Conservation (phyloP, 1,140 invertebrate species). For the Temnothorax curvispinosus region DNA sequence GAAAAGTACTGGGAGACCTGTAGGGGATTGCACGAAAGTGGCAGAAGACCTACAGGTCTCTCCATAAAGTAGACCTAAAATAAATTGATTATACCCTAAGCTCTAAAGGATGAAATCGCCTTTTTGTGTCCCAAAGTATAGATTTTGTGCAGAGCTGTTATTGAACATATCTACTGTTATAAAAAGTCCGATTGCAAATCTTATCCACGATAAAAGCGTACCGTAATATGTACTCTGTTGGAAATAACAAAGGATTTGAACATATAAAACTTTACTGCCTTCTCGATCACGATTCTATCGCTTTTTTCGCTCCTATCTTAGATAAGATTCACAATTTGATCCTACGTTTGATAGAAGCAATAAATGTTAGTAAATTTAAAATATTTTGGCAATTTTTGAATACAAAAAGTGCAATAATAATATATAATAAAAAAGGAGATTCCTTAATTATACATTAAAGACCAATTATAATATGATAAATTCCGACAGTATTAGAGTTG, state of each 20-base stretch:
- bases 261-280: not conserved
- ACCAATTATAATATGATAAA: not conserved
- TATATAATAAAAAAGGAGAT: not conserved
- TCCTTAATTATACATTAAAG: not conserved
- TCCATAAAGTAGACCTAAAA: not conserved
- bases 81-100: not conserved
- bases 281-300: not conserved
- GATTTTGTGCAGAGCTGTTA: not conserved
- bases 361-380: not conserved
- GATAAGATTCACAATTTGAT: not conserved
- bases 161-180: not conserved
- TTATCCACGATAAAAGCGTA: not conserved
- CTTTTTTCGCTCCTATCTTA: not conserved
- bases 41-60: not conserved
- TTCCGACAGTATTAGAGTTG: not conserved
- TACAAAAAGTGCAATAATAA: not conserved
- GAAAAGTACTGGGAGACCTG: conserved; percentile 59
- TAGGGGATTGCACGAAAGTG: not conserved
- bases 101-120: not conserved
- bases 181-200: not conserved
- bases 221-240: not conserved
- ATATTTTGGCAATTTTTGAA: not conserved
- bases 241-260: not conserved
- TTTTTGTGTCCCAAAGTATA: not conserved
- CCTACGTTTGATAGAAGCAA: not conserved